phyloP scores from a whole-genome alignment of 2,113 vertebrate genomes.

The Strix uralensis region DNA sequence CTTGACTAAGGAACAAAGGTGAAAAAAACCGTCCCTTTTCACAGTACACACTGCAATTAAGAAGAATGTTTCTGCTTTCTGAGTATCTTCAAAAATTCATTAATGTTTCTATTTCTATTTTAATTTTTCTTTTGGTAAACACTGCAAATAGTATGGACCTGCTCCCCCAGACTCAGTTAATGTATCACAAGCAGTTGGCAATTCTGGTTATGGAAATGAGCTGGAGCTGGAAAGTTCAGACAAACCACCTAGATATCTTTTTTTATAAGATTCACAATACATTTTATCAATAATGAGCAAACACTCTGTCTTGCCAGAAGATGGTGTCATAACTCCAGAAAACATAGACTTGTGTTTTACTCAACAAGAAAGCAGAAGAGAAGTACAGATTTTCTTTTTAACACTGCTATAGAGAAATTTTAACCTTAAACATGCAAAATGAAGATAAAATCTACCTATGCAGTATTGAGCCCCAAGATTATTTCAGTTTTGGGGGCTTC shows the following conservation, averaged over 20 bases:
- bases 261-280: rapidly evolving
- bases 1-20: background rate
- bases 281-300: rapidly evolving
- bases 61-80: rapidly evolving
- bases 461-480: rapidly evolving
- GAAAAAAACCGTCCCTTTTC: background rate
- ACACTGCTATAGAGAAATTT: rapidly evolving
- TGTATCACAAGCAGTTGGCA: background rate
- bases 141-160: background rate
- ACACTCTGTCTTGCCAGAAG: background rate
- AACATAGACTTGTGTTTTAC: rapidly evolving
- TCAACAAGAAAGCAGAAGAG: background rate
- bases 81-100: background rate
- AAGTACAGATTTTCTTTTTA: background rate
- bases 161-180: rapidly evolving
- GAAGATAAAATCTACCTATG: background rate
- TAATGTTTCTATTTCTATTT: background rate
- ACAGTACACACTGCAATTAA: too few species aligned
- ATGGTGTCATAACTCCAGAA: slow-evolving; percentile 16
- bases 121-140: background rate
- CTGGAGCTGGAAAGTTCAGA: background rate
- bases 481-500: background rate
- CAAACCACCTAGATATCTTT: rapidly evolving
- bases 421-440: background rate
- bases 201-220: background rate